These are phyloP conservation scores for Turnix velox DNA, from an alignment of 2,113 vertebrate genomes.

Conservation along the genomic window DNA sequence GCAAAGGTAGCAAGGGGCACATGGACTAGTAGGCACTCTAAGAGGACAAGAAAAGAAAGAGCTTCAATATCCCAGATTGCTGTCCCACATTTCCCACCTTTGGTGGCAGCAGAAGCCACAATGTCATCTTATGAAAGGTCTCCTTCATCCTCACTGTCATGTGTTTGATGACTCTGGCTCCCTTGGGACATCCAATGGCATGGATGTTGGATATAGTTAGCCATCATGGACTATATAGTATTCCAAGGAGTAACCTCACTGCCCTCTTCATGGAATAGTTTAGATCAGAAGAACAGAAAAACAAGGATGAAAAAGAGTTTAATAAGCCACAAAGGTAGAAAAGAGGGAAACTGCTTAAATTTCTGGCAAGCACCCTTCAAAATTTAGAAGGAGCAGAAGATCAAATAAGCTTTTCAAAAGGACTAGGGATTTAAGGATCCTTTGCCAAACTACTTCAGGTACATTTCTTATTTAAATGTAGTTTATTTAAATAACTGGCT, in stretches of 20 bases:
- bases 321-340: neutral
- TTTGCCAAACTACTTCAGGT: neutral
- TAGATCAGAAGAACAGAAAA: neutral
- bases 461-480: neutral
- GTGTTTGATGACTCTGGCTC: neutral
- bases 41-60: neutral
- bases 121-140: neutral
- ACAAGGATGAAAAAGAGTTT: neutral
- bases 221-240: neutral
- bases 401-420: neutral
- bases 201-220: neutral
- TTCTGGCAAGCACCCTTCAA: neutral
- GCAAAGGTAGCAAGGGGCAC: neutral
- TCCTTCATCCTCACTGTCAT: neutral
- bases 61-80: neutral
- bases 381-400: neutral
- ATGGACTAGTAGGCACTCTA: neutral
- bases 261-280: neutral
- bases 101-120: neutral
- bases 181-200: neutral
- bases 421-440: neutral
- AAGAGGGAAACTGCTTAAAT: neutral
- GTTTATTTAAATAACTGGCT: neutral
- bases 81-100: neutral
- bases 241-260: neutral